Evolutionary conservation across 1,140 invertebrate genomes (phyloP), one percentile per base, ranked within the genome.

Genomic region (Patella vulgata): DNA sequence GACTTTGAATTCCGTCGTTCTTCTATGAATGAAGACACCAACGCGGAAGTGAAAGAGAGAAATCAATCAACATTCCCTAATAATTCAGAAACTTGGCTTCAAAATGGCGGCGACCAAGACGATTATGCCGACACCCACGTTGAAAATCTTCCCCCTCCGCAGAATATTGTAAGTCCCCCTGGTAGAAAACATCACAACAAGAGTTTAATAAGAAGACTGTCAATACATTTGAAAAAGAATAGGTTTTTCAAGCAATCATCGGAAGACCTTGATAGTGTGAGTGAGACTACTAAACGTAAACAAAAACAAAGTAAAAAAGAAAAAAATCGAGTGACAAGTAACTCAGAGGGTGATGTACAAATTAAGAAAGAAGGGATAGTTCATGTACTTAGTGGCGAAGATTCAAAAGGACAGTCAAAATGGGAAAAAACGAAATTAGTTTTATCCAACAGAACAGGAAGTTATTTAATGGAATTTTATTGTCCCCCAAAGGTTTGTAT

Each of bases 401-500:
- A 97, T 81, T 87, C 93, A 17, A 93, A 96, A 81, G 93, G 93
- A 4, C 92, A 93, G 47, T 92, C 95, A 47, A 95, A 95, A 81
- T 98, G 96, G 95, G 94, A 97, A 76, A 94, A 92, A 81, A 97
- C 95, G 82, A 88, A 93, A 68, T 83, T 98, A 52, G 91, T 92
- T 0, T 83, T 98, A 39, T 91, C 97, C 11, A 96, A 95, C 85
- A 94, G 93, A 3, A 93, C 92, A 43, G 95, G 95, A 33, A 95
- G 94, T 33, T 96, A 95, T 75, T 94, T 97, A 90, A 83, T 98
- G 33, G 95, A 97, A 80, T 97, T 98, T 86, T 98, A 96, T 84
- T 93, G 93, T 19, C 95, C 96, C 25, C 94, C 94, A 6, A 98
- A 97, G 87, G 92, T 88, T 77, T 70, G 75, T 54, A 56, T 36